A percentile compares a stretch with the other conserved stretches of the same genome.
phyloP scores from a whole-genome alignment of 2,113 vertebrate genomes.

The Zapornia atra region DNA sequence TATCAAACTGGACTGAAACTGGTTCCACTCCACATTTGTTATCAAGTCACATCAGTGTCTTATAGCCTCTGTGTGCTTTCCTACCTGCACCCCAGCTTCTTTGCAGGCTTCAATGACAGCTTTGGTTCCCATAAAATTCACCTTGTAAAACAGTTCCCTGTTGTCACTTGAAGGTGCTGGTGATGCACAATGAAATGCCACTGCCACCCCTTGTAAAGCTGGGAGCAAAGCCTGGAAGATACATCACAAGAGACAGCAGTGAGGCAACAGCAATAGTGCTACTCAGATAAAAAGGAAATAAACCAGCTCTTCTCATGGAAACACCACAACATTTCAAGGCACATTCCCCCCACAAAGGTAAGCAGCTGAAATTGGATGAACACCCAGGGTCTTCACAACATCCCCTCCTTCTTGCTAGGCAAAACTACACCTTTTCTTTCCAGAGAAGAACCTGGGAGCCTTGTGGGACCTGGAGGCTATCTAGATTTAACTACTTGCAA shows the following conservation, averaged over 20 bases:
- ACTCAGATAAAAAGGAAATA: not conserved
- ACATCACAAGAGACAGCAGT: not conserved
- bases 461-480: not conserved
- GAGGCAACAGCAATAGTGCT: not conserved
- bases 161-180: constrained; percentile 89
- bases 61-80: rapidly evolving
- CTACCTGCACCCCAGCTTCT: constrained; percentile 90
- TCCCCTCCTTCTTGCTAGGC: not conserved
- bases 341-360: not conserved
- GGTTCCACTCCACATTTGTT: not conserved
- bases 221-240: constrained; percentile 83
- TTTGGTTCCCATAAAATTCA: constrained; percentile 89
- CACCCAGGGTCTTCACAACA: not conserved
- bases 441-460: not conserved
- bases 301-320: not conserved
- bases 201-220: constrained; percentile 82
- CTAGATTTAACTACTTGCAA: not conserved
- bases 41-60: not conserved
- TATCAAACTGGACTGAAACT: not conserved
- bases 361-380: not conserved
- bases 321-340: rapidly evolving
- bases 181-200: constrained; percentile 95
- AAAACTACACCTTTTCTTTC: not conserved
- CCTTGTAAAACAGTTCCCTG: constrained; percentile 87
- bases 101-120: constrained; percentile 87